Evolutionary conservation across 1,140 invertebrate genomes (phyloP).

Genomic region (Carcinoscorpius rotundicauda): DNA sequence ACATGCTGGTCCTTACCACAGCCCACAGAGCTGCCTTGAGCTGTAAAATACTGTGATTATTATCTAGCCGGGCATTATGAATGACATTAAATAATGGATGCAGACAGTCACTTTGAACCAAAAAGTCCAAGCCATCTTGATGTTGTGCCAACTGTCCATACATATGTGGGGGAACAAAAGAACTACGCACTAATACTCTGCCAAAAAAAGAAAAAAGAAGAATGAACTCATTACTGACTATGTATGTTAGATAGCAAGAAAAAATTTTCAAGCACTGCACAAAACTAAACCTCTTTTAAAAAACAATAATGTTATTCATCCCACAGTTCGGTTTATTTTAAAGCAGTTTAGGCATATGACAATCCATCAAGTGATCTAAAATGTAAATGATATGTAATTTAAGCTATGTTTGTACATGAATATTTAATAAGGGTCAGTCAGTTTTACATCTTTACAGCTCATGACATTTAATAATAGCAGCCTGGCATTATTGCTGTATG

Average conservation of each 20-base stretch:
- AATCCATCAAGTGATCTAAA: neutral
- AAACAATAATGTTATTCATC: neutral
- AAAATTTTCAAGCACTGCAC: neutral
- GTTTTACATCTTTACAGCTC: no score
- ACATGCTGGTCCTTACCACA: slow-evolving; percentile 31
- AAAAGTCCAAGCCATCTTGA: slow-evolving; percentile 51
- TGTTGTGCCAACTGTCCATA: slow-evolving; percentile 77
- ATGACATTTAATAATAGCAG: no score
- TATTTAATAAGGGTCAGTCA: no score
- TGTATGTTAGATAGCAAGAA: neutral
- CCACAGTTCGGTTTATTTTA: neutral
- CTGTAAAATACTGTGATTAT: slow-evolving; percentile 30
- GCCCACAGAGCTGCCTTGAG: slow-evolving; percentile 85
- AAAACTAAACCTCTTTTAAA: neutral
- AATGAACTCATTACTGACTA: neutral
- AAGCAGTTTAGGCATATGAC: neutral
- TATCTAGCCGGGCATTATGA: slow-evolving; percentile 26
- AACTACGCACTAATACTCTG: slow-evolving; percentile 38
- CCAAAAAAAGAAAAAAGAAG: slow-evolving; percentile 2
- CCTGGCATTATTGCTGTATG: no score
- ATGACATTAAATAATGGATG: slow-evolving; percentile 27
- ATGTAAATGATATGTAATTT: no score
- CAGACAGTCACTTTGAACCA: slow-evolving; percentile 37
- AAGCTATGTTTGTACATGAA: no score
- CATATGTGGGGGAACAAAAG: slow-evolving; percentile 68